Evolutionary conservation across 2,113 vertebrate genomes (phyloP).

Genomic region (Glareola pratincola): DNA sequence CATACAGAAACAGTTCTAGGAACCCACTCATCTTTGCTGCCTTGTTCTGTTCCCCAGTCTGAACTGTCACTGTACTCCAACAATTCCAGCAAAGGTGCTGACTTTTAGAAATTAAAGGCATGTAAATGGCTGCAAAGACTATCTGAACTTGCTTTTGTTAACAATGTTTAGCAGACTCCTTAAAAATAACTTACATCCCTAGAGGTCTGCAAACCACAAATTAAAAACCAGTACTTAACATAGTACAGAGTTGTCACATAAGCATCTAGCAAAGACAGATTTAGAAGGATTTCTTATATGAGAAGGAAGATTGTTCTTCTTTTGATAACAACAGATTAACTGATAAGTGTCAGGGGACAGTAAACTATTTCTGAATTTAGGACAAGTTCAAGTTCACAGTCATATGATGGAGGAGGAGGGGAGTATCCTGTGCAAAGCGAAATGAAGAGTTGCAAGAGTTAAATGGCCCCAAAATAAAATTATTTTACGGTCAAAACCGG

Average conservation of each 20-base stretch:
- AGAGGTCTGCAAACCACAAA: neutral
- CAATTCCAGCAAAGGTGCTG: neutral
- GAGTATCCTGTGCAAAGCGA: neutral
- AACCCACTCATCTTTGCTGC: neutral
- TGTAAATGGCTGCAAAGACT: neutral
- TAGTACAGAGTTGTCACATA: neutral
- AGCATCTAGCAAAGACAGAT: neutral
- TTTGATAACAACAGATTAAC: neutral
- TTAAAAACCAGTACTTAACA: neutral
- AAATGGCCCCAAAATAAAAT: neutral
- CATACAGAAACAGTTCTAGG: neutral
- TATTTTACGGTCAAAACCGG: neutral
- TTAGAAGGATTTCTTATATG: neutral
- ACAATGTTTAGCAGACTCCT: neutral
- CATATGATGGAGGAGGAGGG: neutral
- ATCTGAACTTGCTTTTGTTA: neutral
- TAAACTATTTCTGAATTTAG: conserved; percentile 23
- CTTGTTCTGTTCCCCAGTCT: neutral
- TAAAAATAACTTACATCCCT: neutral
- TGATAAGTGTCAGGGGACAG: neutral
- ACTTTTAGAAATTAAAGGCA: neutral
- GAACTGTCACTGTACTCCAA: neutral
- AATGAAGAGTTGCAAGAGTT: neutral
- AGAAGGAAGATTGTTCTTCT: neutral
- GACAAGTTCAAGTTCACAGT: neutral